These are phyloP conservation scores for Bubalus kerabau DNA, from an alignment of 2,113 vertebrate genomes.

Conservation along the genomic window DNA sequence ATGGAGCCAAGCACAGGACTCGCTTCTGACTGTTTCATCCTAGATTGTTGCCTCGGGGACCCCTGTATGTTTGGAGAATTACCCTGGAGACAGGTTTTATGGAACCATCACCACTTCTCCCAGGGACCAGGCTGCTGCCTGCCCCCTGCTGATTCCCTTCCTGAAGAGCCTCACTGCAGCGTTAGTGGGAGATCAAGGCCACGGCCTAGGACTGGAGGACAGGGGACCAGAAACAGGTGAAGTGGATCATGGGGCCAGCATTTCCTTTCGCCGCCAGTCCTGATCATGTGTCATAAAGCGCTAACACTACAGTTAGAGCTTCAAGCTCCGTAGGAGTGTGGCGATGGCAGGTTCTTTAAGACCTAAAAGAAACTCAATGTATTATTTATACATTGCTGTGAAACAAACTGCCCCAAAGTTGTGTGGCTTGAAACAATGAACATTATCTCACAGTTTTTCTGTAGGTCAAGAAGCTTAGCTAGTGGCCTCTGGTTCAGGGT, in stretches of 20 bases:
- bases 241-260: fast-evolving
- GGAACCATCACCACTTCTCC: neutral
- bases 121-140: conserved; percentile 56
- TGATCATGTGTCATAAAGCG: neutral
- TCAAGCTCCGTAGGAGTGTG: neutral
- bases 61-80: conserved; percentile 82
- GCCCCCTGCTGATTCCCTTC: conserved; percentile 81
- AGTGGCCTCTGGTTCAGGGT: neutral
- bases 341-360: neutral
- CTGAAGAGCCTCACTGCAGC: conserved; percentile 79
- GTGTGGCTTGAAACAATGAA: neutral
- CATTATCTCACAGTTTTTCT: neutral
- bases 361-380: neutral
- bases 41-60: conserved; percentile 81
- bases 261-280: neutral
- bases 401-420: neutral
- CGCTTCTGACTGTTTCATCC: neutral
- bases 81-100: conserved; percentile 70
- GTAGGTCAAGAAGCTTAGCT: neutral
- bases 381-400: neutral
- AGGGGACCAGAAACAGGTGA: conserved; percentile 8
- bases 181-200: conserved; percentile 66
- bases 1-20: neutral
- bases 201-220: neutral
- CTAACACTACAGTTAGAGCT: neutral